Base-by-base conservation (phyloP, 1,140 invertebrate species). In the Panonychus citri region DNA sequence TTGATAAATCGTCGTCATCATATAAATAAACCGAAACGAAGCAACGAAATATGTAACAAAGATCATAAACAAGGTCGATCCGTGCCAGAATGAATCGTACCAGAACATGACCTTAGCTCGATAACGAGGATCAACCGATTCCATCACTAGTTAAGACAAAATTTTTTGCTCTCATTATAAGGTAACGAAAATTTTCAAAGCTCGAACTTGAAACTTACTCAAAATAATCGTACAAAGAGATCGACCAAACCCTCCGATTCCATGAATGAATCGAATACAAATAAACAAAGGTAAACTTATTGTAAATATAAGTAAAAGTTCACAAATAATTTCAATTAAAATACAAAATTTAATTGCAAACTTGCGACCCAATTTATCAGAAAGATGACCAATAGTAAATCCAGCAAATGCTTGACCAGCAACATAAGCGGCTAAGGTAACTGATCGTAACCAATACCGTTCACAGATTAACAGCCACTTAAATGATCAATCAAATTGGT, bases 391-490 rank as follows among this genome's bases (percentile, higher is more conserved):
- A 66, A 86, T 82, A 37, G 82, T 67, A 39, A 86, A 75, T 48
- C 82, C 83, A 25, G 84, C 83, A 59, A 83, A 61, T 63, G 85
- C 75, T 49, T 83, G 81, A 57, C 85, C 85, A 57, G 81, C 68
- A 81, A 87, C 85, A 66, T 84, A 85, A 40, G 85, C 64, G 1
- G 83, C 76, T 66, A 85, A 81, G 5, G 80, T 77, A 19, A 76
- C 76, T 13, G 81, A 78, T 57, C 74, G 69, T 55, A 82, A 63
- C 69, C 77, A 81, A 24, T 74, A 72, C 48, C 69, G 71, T 25
- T 77, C 74, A 67, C 84, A 87, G n/a, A 85, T 79, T 62, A 86
- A 67, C 63, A 81, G 65, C 75, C 80, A 87, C 71, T 84, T 30
- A 27, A 43, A 19, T n/a, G 42, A 37, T 25, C 19, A 7, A 19